Percentiles rank a stretch among this genome's conserved stretches.
phyloP scores from a whole-genome alignment of 1,140 invertebrate species.

The Aplysia californica region DNA sequence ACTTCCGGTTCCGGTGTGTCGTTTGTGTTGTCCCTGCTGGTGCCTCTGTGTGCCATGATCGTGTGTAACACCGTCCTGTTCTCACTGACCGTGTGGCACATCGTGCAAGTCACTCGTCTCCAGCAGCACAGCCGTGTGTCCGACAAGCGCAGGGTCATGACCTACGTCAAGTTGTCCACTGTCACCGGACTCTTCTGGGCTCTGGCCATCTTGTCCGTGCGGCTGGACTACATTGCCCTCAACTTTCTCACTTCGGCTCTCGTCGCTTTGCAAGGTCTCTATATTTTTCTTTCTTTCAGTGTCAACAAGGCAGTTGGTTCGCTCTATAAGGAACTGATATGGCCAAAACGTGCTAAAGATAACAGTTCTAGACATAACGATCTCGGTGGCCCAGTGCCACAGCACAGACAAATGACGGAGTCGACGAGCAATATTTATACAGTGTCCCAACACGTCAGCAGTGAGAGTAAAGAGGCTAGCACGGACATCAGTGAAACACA shows the following conservation, averaged over 20 bases:
- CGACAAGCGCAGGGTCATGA: background rate
- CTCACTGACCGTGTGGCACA: slow-evolving; percentile 8
- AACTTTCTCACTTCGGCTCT: background rate
- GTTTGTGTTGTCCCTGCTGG: background rate
- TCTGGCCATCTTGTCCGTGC: slow-evolving; percentile 4
- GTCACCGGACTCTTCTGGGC: slow-evolving; percentile 8
- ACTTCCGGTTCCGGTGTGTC: background rate
- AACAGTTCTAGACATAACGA: no score
- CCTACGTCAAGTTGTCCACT: slow-evolving; percentile 27
- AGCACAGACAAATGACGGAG: no score
- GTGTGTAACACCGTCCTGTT: slow-evolving; percentile 9
- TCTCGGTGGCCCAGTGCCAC: no score
- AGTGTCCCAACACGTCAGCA: no score
- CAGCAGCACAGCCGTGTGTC: background rate
- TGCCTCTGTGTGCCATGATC: slow-evolving; percentile 7
- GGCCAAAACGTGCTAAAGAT: no score
- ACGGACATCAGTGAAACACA: no score
- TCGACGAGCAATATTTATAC: no score
- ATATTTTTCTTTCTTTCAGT: background rate
- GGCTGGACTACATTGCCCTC: background rate
- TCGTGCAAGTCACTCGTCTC: background rate
- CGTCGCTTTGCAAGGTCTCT: background rate
- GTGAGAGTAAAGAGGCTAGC: no score
- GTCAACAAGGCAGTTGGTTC: background rate
- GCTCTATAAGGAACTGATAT: background rate